Percentiles rank a stretch among this genome's conserved stretches.
Evolutionary conservation across 2,888 invertebrate genomes (phyloP).

Genomic region (Thumatha senex): DNA sequence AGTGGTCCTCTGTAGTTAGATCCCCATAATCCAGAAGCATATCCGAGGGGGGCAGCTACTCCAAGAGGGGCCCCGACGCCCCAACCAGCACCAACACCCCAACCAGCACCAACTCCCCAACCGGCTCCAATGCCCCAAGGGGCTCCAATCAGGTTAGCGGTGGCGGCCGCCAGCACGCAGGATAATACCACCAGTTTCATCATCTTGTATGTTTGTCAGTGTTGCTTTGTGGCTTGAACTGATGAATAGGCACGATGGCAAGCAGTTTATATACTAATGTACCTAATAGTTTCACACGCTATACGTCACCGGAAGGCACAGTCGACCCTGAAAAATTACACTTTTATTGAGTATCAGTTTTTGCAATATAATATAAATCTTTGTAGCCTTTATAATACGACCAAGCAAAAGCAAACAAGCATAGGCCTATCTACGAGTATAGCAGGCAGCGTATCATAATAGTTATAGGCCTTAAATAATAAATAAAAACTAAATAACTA

Average conservation of each 20-base stretch:
- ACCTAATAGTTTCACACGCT: conserved; percentile 27
- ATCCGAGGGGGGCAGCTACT: conserved; percentile 30
- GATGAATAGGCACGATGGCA: conserved; percentile 50
- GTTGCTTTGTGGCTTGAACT: conserved; percentile 50
- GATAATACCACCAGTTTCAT: conserved; percentile 85
- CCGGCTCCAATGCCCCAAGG: conserved; percentile 12
- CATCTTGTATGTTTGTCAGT: conserved; percentile 75
- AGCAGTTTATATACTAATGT: conserved; percentile 57
- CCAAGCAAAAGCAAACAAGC: no score
- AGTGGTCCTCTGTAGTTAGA: conserved; percentile 67
- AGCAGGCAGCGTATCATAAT: no score
- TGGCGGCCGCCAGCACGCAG: conserved; percentile 83
- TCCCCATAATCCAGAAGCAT: conserved; percentile 9
- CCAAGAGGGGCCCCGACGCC: no score
- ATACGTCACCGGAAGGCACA: conserved; percentile 57
- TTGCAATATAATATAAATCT: no score
- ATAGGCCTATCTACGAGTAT: no score
- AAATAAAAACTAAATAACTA: no score
- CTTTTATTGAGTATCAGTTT: no score
- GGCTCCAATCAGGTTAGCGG: conserved; percentile 57
- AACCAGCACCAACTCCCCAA: conserved; percentile 6
- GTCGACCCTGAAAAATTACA: conserved; percentile 53
- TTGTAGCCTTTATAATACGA: no score
- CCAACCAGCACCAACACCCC: background rate
- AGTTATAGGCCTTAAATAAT: no score